A percentile compares a stretch with the other conserved stretches of the same genome.
These are phyloP conservation scores for Bicyclus anynana DNA, from an alignment of 1,140 invertebrate genomes.

Conservation along the genomic window DNA sequence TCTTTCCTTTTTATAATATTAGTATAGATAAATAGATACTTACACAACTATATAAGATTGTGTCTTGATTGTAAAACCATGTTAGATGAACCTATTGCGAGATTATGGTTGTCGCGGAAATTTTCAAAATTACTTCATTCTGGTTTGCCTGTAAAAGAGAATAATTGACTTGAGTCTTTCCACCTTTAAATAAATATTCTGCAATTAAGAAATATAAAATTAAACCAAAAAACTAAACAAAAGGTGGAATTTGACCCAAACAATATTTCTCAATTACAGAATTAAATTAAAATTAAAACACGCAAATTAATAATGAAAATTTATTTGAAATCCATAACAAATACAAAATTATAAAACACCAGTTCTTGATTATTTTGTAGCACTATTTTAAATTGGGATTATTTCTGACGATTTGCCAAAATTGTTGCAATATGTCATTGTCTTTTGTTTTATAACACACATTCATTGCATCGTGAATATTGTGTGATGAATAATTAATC, in stretches of 20 bases:
- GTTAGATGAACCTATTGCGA: neutral
- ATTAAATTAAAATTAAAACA: conserved; percentile 3
- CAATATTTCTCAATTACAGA: conserved; percentile 43
- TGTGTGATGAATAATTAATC: neutral
- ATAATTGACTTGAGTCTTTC: conserved; percentile 58
- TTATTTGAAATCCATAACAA: too few species aligned
- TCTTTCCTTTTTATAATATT: too few species aligned
- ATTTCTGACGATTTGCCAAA: neutral
- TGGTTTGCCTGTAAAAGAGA: conserved; percentile 49
- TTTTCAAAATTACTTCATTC: neutral
- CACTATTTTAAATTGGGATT: neutral
- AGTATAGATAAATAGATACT: too few species aligned
- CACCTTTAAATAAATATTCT: conserved; percentile 38
- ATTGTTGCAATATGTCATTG: neutral
- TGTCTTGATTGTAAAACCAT: too few species aligned
- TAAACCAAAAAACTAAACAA: conserved; percentile 20
- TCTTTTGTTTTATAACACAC: neutral
- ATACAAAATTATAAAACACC: too few species aligned
- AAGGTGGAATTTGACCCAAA: conserved; percentile 63
- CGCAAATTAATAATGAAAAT: neutral
- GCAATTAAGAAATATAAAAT: conserved; percentile 27
- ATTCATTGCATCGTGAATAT: neutral
- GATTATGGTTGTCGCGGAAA: neutral
- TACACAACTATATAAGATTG: too few species aligned
- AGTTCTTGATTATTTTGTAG: neutral